Evolutionary conservation across 2,888 invertebrate genomes (phyloP), one percentile per base, ranked within the genome.

Genomic region (Limnephilus auricula): DNA sequence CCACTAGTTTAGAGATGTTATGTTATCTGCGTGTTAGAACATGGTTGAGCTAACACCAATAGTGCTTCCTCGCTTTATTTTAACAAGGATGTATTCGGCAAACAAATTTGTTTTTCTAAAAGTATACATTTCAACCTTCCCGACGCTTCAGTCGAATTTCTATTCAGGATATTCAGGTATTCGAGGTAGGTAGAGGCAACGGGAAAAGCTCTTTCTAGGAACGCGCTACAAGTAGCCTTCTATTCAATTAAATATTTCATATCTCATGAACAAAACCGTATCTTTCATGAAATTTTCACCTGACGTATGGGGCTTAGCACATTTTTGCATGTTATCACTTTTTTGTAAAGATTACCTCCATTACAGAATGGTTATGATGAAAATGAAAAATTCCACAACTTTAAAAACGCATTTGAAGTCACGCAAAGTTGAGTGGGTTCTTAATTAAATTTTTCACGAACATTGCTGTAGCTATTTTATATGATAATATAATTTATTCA

Each of bases 151-250:
- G 83, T 34, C 32, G 83, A 83, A 89, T 89, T 89, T 37, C 89
- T 89, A 45, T 89, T 83, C 83, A 89, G 83, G 83, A 83, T 89
- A 45, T 89, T 83, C 83, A 89, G 83, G 83, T 82, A 89, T 89
- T 89, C 79, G 79, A 79, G 40, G 50, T 89, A 32, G 83, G 83
- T 32, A 89, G n/a, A 32, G 89, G 89, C 37, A 80, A 89, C 80
- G 18, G 37, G 18, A 25, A 83, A 83, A 83, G 79, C 89, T 83
- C 89, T 65, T 65, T 65, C 83, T 32, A 12, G 83, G 83, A 82
- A 45, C 83, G 89, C 45, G 65, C 30, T 40, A 30, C 85, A 65
- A 65, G 25, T 65, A 65, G 65, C 40, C 25, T 5, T 40, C 40
- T 45, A 34, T 84, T 40, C 45, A 85, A 40, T n/a, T 85, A 85